Evolutionary conservation across 2,113 vertebrate species (phyloP).

Genomic region (Ophiodon elongatus): DNA sequence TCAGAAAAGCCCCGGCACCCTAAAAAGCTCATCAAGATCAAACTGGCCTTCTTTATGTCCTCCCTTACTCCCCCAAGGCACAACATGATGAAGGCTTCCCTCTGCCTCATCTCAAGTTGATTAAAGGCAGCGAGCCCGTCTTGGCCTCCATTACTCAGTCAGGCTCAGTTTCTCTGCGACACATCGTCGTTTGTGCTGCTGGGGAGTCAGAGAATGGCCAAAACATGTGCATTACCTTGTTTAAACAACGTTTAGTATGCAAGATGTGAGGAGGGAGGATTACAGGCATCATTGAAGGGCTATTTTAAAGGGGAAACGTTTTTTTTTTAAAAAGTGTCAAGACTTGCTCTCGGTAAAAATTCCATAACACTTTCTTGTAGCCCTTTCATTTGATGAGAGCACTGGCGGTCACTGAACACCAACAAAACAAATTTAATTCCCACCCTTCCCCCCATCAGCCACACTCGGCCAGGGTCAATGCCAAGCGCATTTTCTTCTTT

Average conservation of each 20-base stretch:
- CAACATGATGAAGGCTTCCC: slow-evolving; percentile 74
- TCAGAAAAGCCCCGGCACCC: slow-evolving; percentile 72
- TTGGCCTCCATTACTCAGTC: slow-evolving; percentile 67
- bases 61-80: slow-evolving; percentile 69
- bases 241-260: neutral
- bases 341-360: slow-evolving; percentile 4
- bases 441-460: slow-evolving; percentile 50
- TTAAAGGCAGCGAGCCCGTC: slow-evolving; percentile 73
- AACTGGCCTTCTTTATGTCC: slow-evolving; percentile 80
- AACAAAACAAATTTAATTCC: slow-evolving; percentile 63
- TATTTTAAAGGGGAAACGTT: slow-evolving; percentile 9
- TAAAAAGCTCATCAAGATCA: slow-evolving; percentile 84
- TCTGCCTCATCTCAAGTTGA: slow-evolving; percentile 78
- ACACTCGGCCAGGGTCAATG: slow-evolving; percentile 65
- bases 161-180: slow-evolving; percentile 47
- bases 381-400: slow-evolving; percentile 29
- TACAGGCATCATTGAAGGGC: neutral
- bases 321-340: neutral
- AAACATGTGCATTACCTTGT: slow-evolving; percentile 19
- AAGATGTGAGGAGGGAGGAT: slow-evolving; percentile 5
- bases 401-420: slow-evolving; percentile 41
- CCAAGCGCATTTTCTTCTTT: slow-evolving; percentile 70
- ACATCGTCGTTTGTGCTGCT: slow-evolving; percentile 31
- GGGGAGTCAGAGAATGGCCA: neutral
- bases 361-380: neutral